Evolutionary conservation across 2,888 invertebrate species (phyloP), one percentile per base, ranked within the genome.

Genomic region (Seira ritae): DNA sequence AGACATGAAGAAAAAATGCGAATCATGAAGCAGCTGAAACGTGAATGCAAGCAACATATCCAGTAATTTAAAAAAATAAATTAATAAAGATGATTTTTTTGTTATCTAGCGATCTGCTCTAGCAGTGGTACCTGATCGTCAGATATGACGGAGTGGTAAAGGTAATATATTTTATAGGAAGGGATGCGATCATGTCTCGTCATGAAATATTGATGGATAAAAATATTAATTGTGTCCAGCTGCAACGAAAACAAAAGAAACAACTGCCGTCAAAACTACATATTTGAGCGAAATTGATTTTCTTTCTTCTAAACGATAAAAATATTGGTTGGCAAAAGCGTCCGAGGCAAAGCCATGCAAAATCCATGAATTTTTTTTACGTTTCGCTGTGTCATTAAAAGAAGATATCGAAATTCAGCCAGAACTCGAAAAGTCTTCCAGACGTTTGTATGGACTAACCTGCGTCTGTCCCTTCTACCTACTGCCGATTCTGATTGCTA

Each of bases 161-260:
- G 31, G 31, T 31, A 31, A 31, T n/a, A n/a, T n/a, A n/a, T n/a
- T n/a, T n/a, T n/a, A n/a, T n/a, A n/a, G n/a, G n/a, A n/a, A n/a
- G n/a, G n/a, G n/a, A n/a, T n/a, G n/a, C n/a, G n/a, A n/a, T 31
- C 31, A 4, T 31, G 31, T 8, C 8, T 31, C 31, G 31, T 55
- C 55, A 55, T n/a, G 55, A 55, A 55, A 55, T 55, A 55, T 55
- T 17, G 55, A 55, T 12, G 17, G 2, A 55, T n/a, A 55, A 55
- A 55, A 55, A 12, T 15, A 20, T 62, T 62, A 62, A 68, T 37
- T 31, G 68, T 19, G 31, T 69, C 60, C 76, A 70, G 65, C 66
- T 71, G 71, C 78, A 50, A 17, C 19, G 62, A 66, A 46, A 65
- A 31, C 31, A 31, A 31, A 76, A 71, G 31, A 24, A 71, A 46